Evolutionary conservation across 2,888 invertebrate genomes (phyloP).

Genomic region (Saturnia japonica): DNA sequence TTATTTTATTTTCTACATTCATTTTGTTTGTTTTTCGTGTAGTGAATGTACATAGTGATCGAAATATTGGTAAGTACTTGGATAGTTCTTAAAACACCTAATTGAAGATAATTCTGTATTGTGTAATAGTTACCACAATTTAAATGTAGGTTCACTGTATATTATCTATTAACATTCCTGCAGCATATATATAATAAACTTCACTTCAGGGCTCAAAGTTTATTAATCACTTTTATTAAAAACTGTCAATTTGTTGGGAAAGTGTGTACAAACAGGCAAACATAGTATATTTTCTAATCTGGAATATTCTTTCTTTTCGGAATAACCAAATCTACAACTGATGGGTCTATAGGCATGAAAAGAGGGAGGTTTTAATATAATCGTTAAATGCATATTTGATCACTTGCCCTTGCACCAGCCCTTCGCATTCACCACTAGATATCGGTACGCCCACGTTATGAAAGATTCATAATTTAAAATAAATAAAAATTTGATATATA

Average conservation of each 20-base stretch:
- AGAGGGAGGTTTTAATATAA: too few relatives aligned
- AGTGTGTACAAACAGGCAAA: not conserved
- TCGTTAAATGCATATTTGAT: too few relatives aligned
- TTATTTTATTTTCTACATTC: not conserved
- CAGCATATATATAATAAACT: not conserved
- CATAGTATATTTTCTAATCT: not conserved
- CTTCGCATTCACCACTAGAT: too few relatives aligned
- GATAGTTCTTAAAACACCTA: not conserved
- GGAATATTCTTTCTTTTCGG: not conserved
- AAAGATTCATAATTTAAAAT: too few relatives aligned
- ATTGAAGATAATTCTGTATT: not conserved
- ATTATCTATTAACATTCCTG: not conserved
- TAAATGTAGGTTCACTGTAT: not conserved
- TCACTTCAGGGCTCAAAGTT: not conserved
- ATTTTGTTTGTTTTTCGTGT: not conserved
- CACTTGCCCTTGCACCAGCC: too few relatives aligned
- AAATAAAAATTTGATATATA: too few relatives aligned
- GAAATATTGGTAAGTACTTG: conserved; percentile 41
- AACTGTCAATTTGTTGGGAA: not conserved
- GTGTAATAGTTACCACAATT: not conserved
- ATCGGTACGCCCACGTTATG: too few relatives aligned
- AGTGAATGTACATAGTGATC: conserved; percentile 35
- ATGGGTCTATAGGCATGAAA: too few relatives aligned
- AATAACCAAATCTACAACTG: too few relatives aligned
- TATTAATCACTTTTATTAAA: not conserved